These are phyloP conservation scores for Camelus bactrianus DNA, from an alignment of 2,113 vertebrate genomes.

Conservation along the genomic window DNA sequence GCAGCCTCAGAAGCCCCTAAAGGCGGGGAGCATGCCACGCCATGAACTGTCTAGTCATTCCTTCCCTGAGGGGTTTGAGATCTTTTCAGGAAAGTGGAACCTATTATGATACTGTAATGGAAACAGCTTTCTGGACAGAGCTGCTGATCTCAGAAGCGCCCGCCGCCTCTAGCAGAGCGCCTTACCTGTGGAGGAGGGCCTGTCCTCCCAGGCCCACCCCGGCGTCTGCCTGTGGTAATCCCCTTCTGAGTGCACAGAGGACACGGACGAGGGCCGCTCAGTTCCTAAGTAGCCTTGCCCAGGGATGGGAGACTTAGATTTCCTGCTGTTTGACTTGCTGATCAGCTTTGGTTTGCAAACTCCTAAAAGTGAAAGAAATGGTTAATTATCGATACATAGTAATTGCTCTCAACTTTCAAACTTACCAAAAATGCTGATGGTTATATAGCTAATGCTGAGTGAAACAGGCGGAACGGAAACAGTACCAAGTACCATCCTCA, in stretches of 20 bases:
- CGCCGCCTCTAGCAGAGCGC: not conserved
- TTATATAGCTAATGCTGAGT: not conserved
- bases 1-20: not conserved
- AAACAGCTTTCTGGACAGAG: not conserved
- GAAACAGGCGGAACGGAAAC: not conserved
- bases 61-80: not conserved
- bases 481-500: not conserved
- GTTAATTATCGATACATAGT: not conserved
- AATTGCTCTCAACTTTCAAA: conserved; percentile 38
- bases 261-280: conserved; percentile 96
- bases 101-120: not conserved
- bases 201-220: conserved; percentile 97
- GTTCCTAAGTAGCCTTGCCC: conserved; percentile 93
- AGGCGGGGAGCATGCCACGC: not conserved
- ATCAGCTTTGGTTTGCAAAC: conserved; percentile 94
- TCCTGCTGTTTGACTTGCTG: conserved; percentile 93
- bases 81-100: not conserved
- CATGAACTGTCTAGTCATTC: not conserved
- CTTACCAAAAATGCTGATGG: not conserved
- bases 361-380: conserved; percentile 80
- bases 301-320: conserved; percentile 97
- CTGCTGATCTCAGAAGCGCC: not conserved
- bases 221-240: conserved; percentile 97
- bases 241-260: conserved; percentile 98
- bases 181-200: conserved; percentile 97